Evolutionary conservation across 2,888 invertebrate genomes (phyloP).

Genomic region (Euphydryas editha): DNA sequence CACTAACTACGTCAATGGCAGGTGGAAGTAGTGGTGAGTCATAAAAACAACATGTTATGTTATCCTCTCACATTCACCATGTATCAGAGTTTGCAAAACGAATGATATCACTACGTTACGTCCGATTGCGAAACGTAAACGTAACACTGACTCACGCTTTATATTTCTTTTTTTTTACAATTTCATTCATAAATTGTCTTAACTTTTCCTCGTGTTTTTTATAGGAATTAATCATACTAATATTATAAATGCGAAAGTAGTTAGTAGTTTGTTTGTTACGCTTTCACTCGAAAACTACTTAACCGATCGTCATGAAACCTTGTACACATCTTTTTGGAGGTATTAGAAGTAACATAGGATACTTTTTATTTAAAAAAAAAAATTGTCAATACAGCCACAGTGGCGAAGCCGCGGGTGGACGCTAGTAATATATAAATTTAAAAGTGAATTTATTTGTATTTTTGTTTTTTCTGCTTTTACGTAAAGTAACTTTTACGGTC

Average conservation of each 20-base stretch:
- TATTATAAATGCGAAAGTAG: no score
- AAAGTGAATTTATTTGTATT: background rate
- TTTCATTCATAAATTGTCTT: slow-evolving; percentile 27
- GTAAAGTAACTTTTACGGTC: background rate
- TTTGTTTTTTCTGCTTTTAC: slow-evolving; percentile 1
- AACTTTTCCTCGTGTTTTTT: background rate
- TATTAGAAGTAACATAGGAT: no score
- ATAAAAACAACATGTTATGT: background rate
- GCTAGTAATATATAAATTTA: background rate
- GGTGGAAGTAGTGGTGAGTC: background rate
- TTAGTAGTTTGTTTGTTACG: no score
- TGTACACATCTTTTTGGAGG: no score
- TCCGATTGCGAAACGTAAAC: slow-evolving; percentile 44
- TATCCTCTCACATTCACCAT: slow-evolving; percentile 4
- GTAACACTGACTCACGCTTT: slow-evolving; percentile 42
- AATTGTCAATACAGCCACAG: no score
- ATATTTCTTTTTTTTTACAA: slow-evolving; percentile 22
- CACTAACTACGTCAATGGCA: background rate
- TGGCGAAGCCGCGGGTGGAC: no score
- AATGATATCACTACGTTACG: slow-evolving; percentile 43
- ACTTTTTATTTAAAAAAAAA: no score
- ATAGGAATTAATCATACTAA: no score
- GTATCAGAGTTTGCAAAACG: slow-evolving; percentile 16
- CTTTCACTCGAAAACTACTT: no score
- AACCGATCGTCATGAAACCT: no score